These are phyloP conservation scores for Neotoma lepida DNA, from an alignment of 2,113 vertebrate species.

Conservation along the genomic window DNA sequence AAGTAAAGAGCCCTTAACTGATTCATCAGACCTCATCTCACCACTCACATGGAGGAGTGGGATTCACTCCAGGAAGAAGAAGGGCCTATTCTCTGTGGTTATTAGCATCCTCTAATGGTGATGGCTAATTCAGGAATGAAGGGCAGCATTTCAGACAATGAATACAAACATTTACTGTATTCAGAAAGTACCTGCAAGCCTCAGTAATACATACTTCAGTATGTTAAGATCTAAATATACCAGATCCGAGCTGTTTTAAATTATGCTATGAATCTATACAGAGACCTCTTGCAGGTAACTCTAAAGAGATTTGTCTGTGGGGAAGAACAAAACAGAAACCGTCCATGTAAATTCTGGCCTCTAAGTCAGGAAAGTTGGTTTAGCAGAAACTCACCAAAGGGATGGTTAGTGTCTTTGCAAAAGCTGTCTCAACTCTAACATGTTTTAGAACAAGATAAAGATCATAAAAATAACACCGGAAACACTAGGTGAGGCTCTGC, in stretches of 20 bases:
- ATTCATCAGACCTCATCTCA: not conserved
- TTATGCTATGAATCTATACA: slow-evolving; percentile 36
- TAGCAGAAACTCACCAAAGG: slow-evolving; percentile 31
- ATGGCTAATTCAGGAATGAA: not conserved
- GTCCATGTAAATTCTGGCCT: slow-evolving; percentile 5
- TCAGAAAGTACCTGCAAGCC: slow-evolving; percentile 21
- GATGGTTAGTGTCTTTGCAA: slow-evolving; percentile 25
- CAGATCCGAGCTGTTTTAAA: not conserved
- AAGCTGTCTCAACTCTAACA: not conserved
- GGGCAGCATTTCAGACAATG: slow-evolving; percentile 15
- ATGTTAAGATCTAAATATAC: not conserved
- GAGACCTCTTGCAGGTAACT: not conserved
- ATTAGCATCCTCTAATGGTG: not conserved
- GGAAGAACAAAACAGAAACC: slow-evolving; percentile 21
- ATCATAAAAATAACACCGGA: slow-evolving; percentile 36
- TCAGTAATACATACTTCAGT: slow-evolving; percentile 35
- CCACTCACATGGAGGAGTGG: not conserved
- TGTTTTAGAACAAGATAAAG: slow-evolving; percentile 44
- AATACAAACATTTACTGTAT: slow-evolving; percentile 40
- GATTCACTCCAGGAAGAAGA: not conserved
- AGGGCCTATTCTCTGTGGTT: not conserved
- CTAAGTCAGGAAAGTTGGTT: slow-evolving; percentile 34
- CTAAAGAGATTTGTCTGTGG: slow-evolving; percentile 19
- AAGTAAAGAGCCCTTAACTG: not conserved
- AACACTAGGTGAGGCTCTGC: not conserved